Base-by-base conservation (phyloP, 2,888 invertebrate species). In the Tortricodes alternella region DNA sequence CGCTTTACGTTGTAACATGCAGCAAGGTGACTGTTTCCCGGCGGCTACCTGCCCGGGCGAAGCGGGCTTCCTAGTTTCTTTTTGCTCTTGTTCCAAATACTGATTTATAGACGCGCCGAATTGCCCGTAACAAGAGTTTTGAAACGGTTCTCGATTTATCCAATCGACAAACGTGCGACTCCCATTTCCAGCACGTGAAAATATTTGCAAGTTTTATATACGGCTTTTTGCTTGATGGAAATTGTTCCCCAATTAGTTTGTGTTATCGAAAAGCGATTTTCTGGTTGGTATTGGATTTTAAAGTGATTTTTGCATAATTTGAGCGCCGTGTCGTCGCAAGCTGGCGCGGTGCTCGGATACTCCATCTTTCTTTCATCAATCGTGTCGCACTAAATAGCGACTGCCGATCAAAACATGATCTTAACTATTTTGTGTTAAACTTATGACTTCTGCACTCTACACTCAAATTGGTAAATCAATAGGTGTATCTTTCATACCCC, bases 121-220 rank as follows among this genome's bases (percentile, higher is more conserved):
- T 56, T 9, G 43, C 50, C 55, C 43, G 44, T 56, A 50, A 56
- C 56, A 50, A 44, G 56, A 50, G 56, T 56, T 56, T 50, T 38
- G 50, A 55, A 55, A 37, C 44, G 44, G 21, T 11, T 43, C 44
- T 24, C 44, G 16, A 37, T 50, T 56, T 56, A 38, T 37, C 50
- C 49, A 49, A 56, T 50, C 38, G 44, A 32, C 56, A 32, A 44
- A 56, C 16, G 35, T 50, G 41, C 11, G 35, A 48, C 35, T 55
- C 32, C n/a, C n/a, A 39, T 35, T 43, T 23, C 23, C 21, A 29
- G 35, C 37, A 32, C 32, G 49, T 38, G 37, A 50, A 56, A 32
- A 50, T 24, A 48, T 38, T 24, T 13, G 15, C 13, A 52, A 37
- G 15, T 44, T 27, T 18, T n/a, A 27, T 16, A 8, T 18, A 11